Base-by-base conservation (phyloP, 2,113 vertebrate species). In the Chelonoidis abingdonii region DNA sequence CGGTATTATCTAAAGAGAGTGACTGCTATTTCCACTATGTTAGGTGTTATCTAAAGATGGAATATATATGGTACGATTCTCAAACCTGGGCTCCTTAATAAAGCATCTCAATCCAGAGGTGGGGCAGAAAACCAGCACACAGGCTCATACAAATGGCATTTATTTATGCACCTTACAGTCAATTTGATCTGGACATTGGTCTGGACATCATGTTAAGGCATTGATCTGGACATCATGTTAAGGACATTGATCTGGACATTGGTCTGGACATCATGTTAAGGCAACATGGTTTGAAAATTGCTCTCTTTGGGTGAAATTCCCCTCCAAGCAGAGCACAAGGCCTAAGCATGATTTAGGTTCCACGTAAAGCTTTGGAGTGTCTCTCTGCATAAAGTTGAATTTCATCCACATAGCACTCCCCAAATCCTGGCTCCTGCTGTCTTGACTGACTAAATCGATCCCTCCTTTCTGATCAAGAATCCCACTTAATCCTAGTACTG, bases 341-440 rank as follows among this genome's bases (percentile, higher is more conserved):
- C 12, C 75, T 52, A 80, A 49, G 78, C 21, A 9, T 10, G 4
- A 5, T 31, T 13, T 52, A 5, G 0, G 41, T 47, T 59, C 88
- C 9, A 10, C 27, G 54, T 41, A 79, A 57, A 84, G 83, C 80
- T 49, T 57, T 0, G 0, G 0, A 4, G 3, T 72, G 84, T 21
- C 84, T 78, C 10, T 1, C 17, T 1, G 54, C 79, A 21, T 1
- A 10, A 57, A 38, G 53, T 19, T 3, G 1, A 13, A 91, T 65
- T 80, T 47, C 41, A 47, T n/a, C 79, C 52, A 84, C 3, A 6
- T 31, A 65, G 25, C 57, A 53, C 14, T 81, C 89, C 50, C 65
- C 5, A 3, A 41, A 84, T 78, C 3, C 59, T 53, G 87, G 62
- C 83, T 56, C 13, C 83, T 93, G 25, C 90, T 49, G 83, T 57